These are phyloP conservation scores for Stigmatopora argus DNA, from an alignment of 2,113 vertebrate species.

Conservation along the genomic window DNA sequence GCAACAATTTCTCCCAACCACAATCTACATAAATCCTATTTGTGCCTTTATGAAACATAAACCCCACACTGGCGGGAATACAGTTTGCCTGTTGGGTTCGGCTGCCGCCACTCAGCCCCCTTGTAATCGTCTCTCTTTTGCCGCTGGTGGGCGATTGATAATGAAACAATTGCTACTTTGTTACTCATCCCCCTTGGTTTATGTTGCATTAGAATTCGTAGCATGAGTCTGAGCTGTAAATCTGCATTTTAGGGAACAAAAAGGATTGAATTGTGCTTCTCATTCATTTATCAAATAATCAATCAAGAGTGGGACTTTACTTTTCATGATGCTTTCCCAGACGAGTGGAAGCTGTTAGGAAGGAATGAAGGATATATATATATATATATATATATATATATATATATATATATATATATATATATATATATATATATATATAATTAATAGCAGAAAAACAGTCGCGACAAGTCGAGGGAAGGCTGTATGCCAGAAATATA, in stretches of 20 bases:
- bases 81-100: constrained; percentile 63
- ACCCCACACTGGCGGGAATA: constrained; percentile 63
- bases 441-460: no score
- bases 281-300: neutral
- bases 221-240: constrained; percentile 8
- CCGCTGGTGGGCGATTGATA: constrained; percentile 44
- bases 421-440: no score
- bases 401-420: no score
- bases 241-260: neutral
- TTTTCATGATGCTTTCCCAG: neutral
- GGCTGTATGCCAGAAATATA: no score
- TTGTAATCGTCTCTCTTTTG: constrained; percentile 41
- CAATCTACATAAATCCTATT: constrained; percentile 78
- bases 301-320: neutral
- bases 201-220: constrained; percentile 19
- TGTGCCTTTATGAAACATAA: constrained; percentile 73
- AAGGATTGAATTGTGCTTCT: neutral
- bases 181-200: constrained; percentile 36
- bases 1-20: constrained; percentile 67
- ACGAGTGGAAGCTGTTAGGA: neutral
- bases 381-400: no score
- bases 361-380: neutral
- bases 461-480: no score
- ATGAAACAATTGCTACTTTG: constrained; percentile 40
- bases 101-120: constrained; percentile 45